Base-by-base conservation (phyloP, 2,113 vertebrate genomes). In the Perca fluviatilis region DNA sequence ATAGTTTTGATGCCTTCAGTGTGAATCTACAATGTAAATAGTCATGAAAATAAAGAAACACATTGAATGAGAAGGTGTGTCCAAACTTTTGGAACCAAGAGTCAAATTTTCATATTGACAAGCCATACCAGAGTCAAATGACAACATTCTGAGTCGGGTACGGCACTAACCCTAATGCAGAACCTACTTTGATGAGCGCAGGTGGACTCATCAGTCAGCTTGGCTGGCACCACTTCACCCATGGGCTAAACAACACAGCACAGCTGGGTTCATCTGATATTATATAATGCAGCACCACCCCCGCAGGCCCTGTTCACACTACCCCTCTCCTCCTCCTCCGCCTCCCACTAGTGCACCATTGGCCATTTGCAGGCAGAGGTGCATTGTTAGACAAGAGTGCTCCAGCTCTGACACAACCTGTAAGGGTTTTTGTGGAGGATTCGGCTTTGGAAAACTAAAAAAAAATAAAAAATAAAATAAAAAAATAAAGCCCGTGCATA, bases 221-320 rank as follows among this genome's bases (percentile, higher is more conserved):
- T 13, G 63, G 75, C 80, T 79, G 69, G 80, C 88, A 81, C 72
- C 56, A 64, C 79, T 83, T 91, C 87, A 88, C 71, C 91, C 84
- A 83, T 82, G 76, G 74, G 86, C 87, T 71, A 67, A 89, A 90
- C 89, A 90, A 82, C 88, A 69, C 71, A 54, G 73, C 88, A 86
- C 93, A 90, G 92, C 91, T 92, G 92, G 90, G 88, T 80, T 80
- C 64, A 58, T 78, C 80, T 80, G 88, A 81, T 74, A 77, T 92
- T 94, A 95, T 85, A 83, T 86, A 95, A 95, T 54, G 4, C 69
- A 40, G 82, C 75, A 46, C 91, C 89, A 87, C 92, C 93, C 87
- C 90, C 91, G 71, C 94, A 89, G 79, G 90, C 92, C 89, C 84
- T 73, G 82, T 89, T 93, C 92, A 88, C 87, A 84, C 80, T 64